Evolutionary conservation across 2,113 vertebrate genomes (phyloP).

Genomic region (Campylomormyrus tamandua): DNA sequence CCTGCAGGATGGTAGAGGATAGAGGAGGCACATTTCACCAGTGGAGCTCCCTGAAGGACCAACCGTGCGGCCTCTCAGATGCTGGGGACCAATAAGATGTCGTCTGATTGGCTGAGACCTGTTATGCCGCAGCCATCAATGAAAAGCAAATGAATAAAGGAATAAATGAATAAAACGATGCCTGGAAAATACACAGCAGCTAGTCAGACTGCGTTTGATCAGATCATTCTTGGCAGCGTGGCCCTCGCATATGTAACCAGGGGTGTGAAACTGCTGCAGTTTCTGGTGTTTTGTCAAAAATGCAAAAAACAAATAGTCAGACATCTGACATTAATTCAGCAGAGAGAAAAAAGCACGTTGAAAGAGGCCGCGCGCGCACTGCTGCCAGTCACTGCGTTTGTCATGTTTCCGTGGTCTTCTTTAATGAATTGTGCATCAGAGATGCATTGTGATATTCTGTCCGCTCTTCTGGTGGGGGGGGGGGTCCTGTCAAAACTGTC

Average conservation of each 20-base stretch:
- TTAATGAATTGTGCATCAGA: not conserved
- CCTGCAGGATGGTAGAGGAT: not conserved
- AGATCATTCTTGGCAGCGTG: not conserved
- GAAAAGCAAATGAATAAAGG: not conserved
- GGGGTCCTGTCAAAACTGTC: not conserved
- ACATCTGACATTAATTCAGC: not conserved
- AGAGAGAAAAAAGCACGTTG: not conserved
- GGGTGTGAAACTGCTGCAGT: not conserved
- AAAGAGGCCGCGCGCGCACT: not conserved
- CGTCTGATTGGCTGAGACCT: not conserved
- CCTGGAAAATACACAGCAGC: not conserved
- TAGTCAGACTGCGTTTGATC: constrained; percentile 3
- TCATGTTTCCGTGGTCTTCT: not conserved
- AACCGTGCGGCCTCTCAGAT: not conserved
- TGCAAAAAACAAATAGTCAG: not conserved
- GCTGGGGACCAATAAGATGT: not conserved
- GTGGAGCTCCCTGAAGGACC: not conserved
- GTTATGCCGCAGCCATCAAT: not conserved
- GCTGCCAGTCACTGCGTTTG: not conserved
- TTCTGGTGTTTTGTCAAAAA: constrained; percentile 5
- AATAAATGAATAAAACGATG: not conserved
- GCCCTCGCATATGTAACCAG: not conserved
- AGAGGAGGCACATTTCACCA: not conserved
- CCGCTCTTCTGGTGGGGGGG: not conserved
- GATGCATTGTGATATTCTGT: not conserved